Base-by-base conservation (phyloP, 2,797 vertebrate species). In the Lithobates sylvaticus region DNA sequence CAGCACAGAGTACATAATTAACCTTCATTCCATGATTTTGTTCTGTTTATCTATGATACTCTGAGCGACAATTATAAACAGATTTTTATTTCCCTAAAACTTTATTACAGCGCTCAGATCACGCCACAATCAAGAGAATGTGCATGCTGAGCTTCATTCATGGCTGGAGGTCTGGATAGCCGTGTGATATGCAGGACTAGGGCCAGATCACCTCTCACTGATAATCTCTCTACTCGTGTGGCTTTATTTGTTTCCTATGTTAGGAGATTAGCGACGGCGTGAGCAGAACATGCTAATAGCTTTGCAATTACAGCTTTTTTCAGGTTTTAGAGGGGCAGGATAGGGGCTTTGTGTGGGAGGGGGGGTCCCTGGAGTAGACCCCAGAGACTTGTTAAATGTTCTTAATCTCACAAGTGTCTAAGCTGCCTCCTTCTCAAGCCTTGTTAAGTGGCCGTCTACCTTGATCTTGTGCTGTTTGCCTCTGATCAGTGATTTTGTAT, bases 361-460 rank as follows among this genome's bases (percentile, higher is more conserved):
- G 93, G 93, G 93, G 91, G 89, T 92, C 93, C 94, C 94, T 97
- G 93, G 93, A 97, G 96, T 96, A 94, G 96, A 95, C 97, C 97
- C 97, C 90, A 90, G 97, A 96, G 97, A 97, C 97, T 99, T 98
- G 97, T 98, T 99, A 99, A 97, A 96, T 95, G 94, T 93, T 95
- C 94, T 96, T 96, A 91, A 96, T 87, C 86, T 87, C 76, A 97
- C 96, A 80, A 98, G 95, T 96, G 96, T 96, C 97, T 96, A 96
- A 96, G 97, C 97, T 97, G 96, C 98, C 97, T 97, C 97, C 97
- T 96, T 96, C 97, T 97, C 95, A 95, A 95, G 96, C 96, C 95
- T 96, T 96, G 95, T 94, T 96, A 95, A 94, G 95, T 84, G 81
- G 78, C 76, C 76, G 26, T 87, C 92, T 91, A 88, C 76, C 92